phyloP scores from a whole-genome alignment of 2,113 vertebrate genomes.

The Salminus brasiliensis region DNA sequence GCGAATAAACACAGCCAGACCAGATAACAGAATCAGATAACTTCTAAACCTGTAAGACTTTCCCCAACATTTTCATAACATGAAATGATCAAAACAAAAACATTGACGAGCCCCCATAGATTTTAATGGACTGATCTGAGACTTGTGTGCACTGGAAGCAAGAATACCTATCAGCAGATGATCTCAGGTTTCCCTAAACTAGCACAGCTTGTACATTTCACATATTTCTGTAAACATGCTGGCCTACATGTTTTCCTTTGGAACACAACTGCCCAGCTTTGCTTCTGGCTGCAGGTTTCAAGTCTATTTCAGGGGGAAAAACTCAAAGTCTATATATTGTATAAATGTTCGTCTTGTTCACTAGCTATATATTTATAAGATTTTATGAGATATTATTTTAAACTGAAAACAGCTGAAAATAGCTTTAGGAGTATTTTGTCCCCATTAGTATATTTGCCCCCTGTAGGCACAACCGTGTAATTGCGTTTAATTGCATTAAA shows the following conservation, averaged over 20 bases:
- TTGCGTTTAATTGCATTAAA: not conserved
- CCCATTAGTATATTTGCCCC: too few relatives aligned
- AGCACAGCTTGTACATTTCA: too few relatives aligned
- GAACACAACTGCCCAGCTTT: too few relatives aligned
- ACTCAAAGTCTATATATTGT: too few relatives aligned
- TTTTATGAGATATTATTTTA: not conserved
- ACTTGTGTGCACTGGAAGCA: not conserved
- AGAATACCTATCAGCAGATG: not conserved
- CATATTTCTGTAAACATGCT: too few relatives aligned
- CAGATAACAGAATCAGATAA: not conserved
- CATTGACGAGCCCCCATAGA: not conserved
- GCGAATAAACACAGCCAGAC: not conserved
- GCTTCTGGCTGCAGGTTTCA: too few relatives aligned
- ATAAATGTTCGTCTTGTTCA: too few relatives aligned
- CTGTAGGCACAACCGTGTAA: not conserved
- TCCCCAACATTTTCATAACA: slow-evolving; percentile 5
- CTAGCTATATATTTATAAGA: too few relatives aligned
- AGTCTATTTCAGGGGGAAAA: too few relatives aligned
- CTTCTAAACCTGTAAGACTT: slow-evolving; percentile 20
- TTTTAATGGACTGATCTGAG: not conserved
- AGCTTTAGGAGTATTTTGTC: too few relatives aligned
- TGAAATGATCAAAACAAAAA: too few relatives aligned
- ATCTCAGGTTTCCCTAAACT: not conserved
- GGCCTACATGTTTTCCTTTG: too few relatives aligned
- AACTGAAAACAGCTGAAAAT: not conserved